Evolutionary conservation across 1,140 invertebrate genomes (phyloP).

Genomic region (Rhyzopertha dominica): DNA sequence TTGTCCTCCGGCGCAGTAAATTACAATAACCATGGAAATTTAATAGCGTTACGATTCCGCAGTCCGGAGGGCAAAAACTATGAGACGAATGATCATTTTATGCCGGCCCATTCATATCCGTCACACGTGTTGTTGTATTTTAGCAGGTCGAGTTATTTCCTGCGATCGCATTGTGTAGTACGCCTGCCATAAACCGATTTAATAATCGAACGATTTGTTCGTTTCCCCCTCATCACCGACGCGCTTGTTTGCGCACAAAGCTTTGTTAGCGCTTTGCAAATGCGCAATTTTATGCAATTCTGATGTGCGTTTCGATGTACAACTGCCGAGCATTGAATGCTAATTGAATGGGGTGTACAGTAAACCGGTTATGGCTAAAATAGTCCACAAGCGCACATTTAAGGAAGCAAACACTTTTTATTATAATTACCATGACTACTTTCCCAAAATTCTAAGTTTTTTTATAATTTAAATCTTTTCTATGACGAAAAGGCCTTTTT

Average conservation of each 20-base stretch:
- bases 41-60: constrained; percentile 27
- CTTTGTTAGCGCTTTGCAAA: constrained; percentile 27
- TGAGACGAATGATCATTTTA: constrained; percentile 17
- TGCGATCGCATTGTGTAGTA: constrained; percentile 26
- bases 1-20: no score
- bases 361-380: no score
- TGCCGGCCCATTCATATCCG: constrained; percentile 33
- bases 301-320: neutral
- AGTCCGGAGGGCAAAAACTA: constrained; percentile 22
- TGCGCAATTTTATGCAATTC: constrained; percentile 18
- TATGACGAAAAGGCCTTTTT: no score
- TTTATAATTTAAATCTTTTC: no score
- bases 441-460: no score
- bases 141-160: constrained; percentile 29
- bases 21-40: constrained; percentile 31
- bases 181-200: constrained; percentile 30
- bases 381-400: no score
- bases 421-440: no score
- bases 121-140: constrained; percentile 31
- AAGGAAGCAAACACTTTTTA: no score
- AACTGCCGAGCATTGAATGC: no score
- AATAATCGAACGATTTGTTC: constrained; percentile 34
- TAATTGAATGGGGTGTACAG: no score
- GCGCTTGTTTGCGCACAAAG: constrained; percentile 32
- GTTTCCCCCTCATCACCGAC: constrained; percentile 28